Evolutionary conservation across 2,113 vertebrate genomes (phyloP), one percentile per base, ranked within the genome.

Genomic region (Embiotoca jacksoni): DNA sequence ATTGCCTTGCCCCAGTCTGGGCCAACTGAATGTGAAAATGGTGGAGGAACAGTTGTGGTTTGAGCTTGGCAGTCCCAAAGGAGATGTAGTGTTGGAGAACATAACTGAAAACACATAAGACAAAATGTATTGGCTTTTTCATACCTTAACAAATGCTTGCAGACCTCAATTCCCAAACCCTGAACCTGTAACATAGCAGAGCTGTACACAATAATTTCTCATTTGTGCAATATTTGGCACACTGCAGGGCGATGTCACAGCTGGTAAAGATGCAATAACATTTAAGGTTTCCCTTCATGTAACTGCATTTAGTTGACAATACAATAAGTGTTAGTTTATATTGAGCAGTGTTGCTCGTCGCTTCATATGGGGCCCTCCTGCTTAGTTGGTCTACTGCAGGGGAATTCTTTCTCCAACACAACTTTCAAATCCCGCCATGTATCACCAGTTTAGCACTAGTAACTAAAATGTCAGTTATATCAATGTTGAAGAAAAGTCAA

Each of bases 1-100:
- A 93, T 90, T 90, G 87, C 86, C 89, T 93, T 89, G 83, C 82
- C 86, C 85, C 57, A 82, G 78, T 84, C 82, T 83, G 83, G 78
- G 87, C 88, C 76, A 84, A 64, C 75, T 80, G 67, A 78, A 88
- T 86, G 78, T 87, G 85, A 91, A 90, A 87, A 90, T 87, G 83
- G 75, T 80, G 76, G 75, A 73, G 84, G 75, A 88, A 70, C 78
- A 61, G 84, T 82, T 80, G 67, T 75, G 83, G 78, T 89, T 81
- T 80, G 81, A 85, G 88, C 81, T 85, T 85, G 84, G 76, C 85
- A 57, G 62, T 77, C 85, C 73, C 81, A 13, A 53, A 78, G 81
- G 78, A 82, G 78, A 85, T 75, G 69, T 57, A 66, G 58, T 87
- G 61, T 64, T 78, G 62, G 68, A 82, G 81, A 83, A 79, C 65